Evolutionary conservation across 2,888 invertebrate genomes (phyloP).

Genomic region (Ormyrus labotus): DNA sequence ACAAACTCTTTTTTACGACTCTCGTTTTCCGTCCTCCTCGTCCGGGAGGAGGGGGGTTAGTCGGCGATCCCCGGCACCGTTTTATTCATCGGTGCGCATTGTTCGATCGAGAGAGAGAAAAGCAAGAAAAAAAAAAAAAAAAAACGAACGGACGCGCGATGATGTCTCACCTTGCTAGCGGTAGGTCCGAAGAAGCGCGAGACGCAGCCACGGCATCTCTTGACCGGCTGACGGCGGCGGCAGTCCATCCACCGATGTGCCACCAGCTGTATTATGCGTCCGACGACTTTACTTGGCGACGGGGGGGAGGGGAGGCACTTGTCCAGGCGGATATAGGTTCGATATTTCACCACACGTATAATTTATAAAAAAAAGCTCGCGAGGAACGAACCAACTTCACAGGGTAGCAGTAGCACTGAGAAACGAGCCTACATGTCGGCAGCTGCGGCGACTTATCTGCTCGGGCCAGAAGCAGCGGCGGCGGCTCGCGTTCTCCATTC

Average conservation of each 20-base stretch:
- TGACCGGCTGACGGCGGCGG: neutral
- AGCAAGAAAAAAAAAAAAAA: no score
- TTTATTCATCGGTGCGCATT: no score
- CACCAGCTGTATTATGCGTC: neutral
- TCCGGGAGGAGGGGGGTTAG: neutral
- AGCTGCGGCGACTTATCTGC: no score
- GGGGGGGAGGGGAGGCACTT: neutral
- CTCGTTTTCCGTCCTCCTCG: constrained; percentile 43
- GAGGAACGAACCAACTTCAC: no score
- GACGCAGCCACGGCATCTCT: constrained; percentile 72
- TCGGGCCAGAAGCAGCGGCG: neutral
- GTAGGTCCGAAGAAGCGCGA: constrained; percentile 70
- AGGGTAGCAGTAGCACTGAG: no score
- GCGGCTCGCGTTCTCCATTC: constrained; percentile 37
- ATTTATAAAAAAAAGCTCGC: no score
- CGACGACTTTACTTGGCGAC: neutral
- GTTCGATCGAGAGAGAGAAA: no score
- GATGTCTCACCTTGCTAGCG: constrained; percentile 71
- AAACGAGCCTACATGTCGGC: no score
- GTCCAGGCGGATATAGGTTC: neutral
- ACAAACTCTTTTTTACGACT: constrained; percentile 54
- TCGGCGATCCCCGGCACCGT: neutral
- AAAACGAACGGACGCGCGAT: neutral
- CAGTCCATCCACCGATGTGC: constrained; percentile 23
- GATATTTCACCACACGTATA: no score